Conservation (phyloP, 2,797 vertebrate genomes). For the Martes flavigula region DNA sequence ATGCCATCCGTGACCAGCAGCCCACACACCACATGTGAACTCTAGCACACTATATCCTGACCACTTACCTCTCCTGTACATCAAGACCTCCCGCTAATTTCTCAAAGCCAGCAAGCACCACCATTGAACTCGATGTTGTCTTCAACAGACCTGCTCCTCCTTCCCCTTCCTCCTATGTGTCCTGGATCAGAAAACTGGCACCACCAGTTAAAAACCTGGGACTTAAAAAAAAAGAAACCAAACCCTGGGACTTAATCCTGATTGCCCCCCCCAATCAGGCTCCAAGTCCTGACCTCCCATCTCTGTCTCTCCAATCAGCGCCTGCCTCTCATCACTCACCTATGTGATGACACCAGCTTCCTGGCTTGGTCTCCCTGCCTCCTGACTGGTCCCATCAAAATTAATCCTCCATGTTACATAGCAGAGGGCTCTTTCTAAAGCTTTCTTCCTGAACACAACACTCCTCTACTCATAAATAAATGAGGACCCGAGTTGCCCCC, state of each 20-base stretch:
- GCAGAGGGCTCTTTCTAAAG: background rate
- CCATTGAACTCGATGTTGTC: background rate
- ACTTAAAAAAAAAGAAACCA: background rate
- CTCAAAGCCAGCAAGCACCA: background rate
- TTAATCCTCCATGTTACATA: background rate
- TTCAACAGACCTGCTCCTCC: background rate
- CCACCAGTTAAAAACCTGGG: background rate
- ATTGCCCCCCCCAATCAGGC: background rate
- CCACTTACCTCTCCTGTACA: background rate
- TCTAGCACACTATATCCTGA: background rate
- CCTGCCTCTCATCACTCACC: background rate
- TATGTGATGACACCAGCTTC: background rate
- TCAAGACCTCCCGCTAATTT: background rate
- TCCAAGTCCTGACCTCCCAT: background rate
- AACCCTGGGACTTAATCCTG: background rate
- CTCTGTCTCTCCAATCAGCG: background rate
- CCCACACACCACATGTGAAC: background rate
- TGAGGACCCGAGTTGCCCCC: background rate
- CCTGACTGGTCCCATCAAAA: background rate
- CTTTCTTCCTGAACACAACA: background rate
- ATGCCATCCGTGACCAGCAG: background rate
- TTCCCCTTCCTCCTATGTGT: background rate
- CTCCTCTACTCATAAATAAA: conserved; percentile 27
- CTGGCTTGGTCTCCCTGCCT: background rate
- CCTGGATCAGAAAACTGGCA: background rate